Evolutionary conservation across 2,888 invertebrate genomes (phyloP).

Genomic region (Seira musarum): DNA sequence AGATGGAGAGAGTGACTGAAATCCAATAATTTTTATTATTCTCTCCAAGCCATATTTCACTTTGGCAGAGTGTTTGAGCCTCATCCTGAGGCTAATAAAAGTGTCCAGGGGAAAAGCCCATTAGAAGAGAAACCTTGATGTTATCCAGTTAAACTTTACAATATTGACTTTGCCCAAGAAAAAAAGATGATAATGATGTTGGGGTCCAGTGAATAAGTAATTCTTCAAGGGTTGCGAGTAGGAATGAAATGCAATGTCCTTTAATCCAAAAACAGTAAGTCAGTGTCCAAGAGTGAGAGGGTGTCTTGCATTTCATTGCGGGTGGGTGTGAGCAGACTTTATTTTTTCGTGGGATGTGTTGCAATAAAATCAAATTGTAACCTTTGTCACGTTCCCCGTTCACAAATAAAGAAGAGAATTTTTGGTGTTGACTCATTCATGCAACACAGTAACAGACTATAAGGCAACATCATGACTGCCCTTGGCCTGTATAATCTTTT

Average conservation of each 20-base stretch:
- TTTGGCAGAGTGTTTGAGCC: conserved; percentile 39
- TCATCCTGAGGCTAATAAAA: conserved; percentile 57
- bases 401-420: conserved; percentile 24
- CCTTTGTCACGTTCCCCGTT: conserved; percentile 48
- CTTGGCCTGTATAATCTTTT: background rate
- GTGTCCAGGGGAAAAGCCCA: conserved; percentile 40
- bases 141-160: conserved; percentile 25
- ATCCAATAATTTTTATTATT: conserved; percentile 29
- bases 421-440: conserved; percentile 48
- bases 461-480: conserved; percentile 2
- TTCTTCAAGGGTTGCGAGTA: background rate
- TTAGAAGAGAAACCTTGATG: conserved; percentile 29
- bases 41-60: conserved; percentile 38
- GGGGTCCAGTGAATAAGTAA: too few relatives aligned
- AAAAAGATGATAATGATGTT: background rate
- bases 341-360: conserved; percentile 7
- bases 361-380: conserved; percentile 38
- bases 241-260: background rate
- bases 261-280: too few relatives aligned
- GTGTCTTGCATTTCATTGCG: background rate
- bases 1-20: background rate
- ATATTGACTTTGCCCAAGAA: background rate
- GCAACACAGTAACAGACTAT: too few relatives aligned
- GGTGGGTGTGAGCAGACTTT: conserved; percentile 32
- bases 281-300: background rate